Conservation (phyloP, 2,797 vertebrate species). For the Pipistrellus pipistrellus region DNA sequence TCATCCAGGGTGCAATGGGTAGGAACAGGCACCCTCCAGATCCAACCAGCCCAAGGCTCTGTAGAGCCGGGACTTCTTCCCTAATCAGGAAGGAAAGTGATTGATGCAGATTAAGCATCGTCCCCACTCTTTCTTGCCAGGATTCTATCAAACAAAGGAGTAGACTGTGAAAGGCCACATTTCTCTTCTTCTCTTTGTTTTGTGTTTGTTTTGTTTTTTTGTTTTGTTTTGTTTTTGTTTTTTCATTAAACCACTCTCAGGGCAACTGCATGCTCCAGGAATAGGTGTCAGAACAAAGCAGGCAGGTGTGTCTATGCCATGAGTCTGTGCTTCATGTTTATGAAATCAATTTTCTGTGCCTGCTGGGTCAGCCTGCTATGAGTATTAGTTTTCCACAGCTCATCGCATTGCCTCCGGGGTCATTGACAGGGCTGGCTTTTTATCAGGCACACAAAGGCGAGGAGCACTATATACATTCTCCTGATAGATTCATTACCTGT, state of each 20-base stretch:
- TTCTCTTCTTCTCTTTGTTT: constrained; percentile 10
- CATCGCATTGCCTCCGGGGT: not conserved
- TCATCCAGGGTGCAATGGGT: not conserved
- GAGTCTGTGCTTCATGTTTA: constrained; percentile 39
- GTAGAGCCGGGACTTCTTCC: not conserved
- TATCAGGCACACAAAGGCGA: not conserved
- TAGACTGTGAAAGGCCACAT: not conserved
- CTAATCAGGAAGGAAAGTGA: not conserved
- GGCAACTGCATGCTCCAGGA: constrained; percentile 27
- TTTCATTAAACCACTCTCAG: constrained; percentile 23
- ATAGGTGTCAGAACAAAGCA: not conserved
- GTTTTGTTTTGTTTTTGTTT: not conserved
- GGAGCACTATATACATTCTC: not conserved
- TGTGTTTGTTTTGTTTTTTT: no score
- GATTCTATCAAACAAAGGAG: constrained; percentile 8
- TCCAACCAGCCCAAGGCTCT: not conserved
- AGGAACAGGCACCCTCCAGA: not conserved
- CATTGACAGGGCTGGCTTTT: constrained; percentile 42
- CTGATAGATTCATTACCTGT: constrained; percentile 68
- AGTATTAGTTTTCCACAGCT: not conserved
- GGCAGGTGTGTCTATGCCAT: not conserved
- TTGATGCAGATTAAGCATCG: not conserved
- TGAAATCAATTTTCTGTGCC: constrained; percentile 67
- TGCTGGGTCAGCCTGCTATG: not conserved
- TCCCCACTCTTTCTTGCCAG: not conserved